Base-by-base conservation (phyloP, 2,888 invertebrate genomes). In the Syrphus vitripennis region DNA sequence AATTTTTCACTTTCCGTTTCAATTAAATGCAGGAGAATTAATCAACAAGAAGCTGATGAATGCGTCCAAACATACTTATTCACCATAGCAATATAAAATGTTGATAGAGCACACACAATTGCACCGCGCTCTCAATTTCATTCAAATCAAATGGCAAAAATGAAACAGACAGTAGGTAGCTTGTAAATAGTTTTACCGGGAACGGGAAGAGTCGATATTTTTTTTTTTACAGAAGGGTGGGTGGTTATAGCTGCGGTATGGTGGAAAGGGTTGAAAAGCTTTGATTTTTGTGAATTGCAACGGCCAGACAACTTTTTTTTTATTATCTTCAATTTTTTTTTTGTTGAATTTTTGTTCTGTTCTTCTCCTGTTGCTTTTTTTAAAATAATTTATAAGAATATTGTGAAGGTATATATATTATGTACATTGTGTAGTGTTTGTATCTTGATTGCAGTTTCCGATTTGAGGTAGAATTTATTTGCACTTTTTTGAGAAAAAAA, bases 1-100 rank as follows among this genome's bases (percentile, higher is more conserved):
- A 91, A 67, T 50, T 91, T 92, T 92, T 92, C 92, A 91, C 91
- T 91, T 91, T 91, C 91, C 90, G 90, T 91, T 91, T 89, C 90
- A 74, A 88, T 89, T 65, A 65, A 29, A 14, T 21, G 40, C 19
- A 10, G 50, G 45, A 55, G 24, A 31, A 53, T 37, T 34, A 50
- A 48, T 55, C 48, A 59, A 24, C 59, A 59, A 40, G 14, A 45
- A 42, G 31, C 37, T 45, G 75, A 83, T 45, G 75, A 83, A 48
- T 37, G 63, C 65, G 50, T 67, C 50, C 65, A 65, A 81, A 84
- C 76, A 84, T 84, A 26, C n/a, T 67, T 59, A 50, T 75, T 80
- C 80, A 65, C 76, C 71, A 83, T 55, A 79, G 34, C 34, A 24
- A 61, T 26, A 63, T 16, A 14, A 31, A 63, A 65, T 83, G 83